These are phyloP conservation scores for Genyomyrus donnyi DNA, from an alignment of 2,113 vertebrate genomes.

Conservation along the genomic window DNA sequence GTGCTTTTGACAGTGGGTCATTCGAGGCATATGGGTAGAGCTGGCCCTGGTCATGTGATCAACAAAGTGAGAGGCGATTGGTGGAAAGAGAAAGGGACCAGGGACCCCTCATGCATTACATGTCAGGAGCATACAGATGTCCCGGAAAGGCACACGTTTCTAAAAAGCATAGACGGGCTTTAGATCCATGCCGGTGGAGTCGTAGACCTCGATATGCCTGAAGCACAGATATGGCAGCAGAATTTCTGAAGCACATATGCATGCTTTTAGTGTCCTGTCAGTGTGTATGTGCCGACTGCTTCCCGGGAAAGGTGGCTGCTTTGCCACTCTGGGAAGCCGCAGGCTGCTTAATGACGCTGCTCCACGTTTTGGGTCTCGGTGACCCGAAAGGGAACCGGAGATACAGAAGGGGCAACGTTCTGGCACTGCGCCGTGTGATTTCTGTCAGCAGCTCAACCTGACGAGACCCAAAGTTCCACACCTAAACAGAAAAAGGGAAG, in stretches of 20 bases:
- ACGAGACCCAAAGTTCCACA: slow-evolving; percentile 36
- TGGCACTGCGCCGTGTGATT: slow-evolving; percentile 23
- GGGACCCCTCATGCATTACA: background rate
- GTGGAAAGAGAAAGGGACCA: background rate
- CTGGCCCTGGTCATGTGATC: background rate
- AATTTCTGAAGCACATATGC: background rate
- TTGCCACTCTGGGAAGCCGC: background rate
- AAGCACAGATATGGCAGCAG: background rate
- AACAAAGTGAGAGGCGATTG: background rate
- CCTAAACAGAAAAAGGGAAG: slow-evolving; percentile 30
- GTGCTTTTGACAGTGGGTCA: background rate
- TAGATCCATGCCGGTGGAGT: background rate
- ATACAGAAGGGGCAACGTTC: slow-evolving; percentile 8
- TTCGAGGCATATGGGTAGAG: background rate
- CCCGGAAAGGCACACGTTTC: background rate
- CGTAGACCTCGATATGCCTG: background rate
- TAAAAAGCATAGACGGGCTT: background rate
- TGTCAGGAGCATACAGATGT: background rate
- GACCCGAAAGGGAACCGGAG: background rate
- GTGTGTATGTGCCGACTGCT: background rate
- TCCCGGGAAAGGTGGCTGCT: background rate
- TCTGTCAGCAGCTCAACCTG: slow-evolving; percentile 23
- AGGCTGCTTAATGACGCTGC: background rate
- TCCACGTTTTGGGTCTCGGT: background rate
- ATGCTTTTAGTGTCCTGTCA: too few relatives aligned